phyloP scores from a whole-genome alignment of 1,140 invertebrate species.

The Drosophila kikkawai region DNA sequence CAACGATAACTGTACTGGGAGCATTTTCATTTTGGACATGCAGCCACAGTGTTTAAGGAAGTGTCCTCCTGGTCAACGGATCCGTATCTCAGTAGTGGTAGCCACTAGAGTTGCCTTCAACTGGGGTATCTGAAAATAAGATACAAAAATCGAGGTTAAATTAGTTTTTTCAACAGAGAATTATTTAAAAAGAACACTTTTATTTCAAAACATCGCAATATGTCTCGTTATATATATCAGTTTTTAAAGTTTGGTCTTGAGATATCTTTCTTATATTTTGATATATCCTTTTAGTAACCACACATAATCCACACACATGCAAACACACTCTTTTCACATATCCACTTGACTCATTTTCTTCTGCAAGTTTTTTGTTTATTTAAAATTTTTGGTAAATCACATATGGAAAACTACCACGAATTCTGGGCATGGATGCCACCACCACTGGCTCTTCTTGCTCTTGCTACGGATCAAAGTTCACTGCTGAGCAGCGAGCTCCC shows the following conservation, averaged over 20 bases:
- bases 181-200: background rate
- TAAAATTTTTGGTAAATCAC: slow-evolving; percentile 15
- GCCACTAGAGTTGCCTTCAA: slow-evolving; percentile 49
- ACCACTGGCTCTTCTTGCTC: slow-evolving; percentile 13
- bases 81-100: slow-evolving; percentile 16
- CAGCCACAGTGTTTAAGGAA: slow-evolving; percentile 58
- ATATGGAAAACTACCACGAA: slow-evolving; percentile 34
- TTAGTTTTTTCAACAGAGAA: background rate
- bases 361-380: slow-evolving; percentile 17
- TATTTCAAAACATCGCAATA: background rate
- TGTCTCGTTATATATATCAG: no score
- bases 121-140: slow-evolving; percentile 20
- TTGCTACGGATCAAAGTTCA: slow-evolving; percentile 34
- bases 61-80: slow-evolving; percentile 24
- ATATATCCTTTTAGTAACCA: background rate
- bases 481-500: slow-evolving; percentile 7
- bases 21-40: slow-evolving; percentile 88
- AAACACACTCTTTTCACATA: background rate
- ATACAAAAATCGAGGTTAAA: background rate
- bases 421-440: slow-evolving; percentile 11
- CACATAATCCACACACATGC: background rate
- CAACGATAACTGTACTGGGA: slow-evolving; percentile 88
- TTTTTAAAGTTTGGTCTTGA: no score
- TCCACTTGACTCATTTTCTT: slow-evolving; percentile 24
- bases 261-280: no score